Base-by-base conservation (phyloP, 2,797 vertebrate species). In the Melopsittacus undulatus region DNA sequence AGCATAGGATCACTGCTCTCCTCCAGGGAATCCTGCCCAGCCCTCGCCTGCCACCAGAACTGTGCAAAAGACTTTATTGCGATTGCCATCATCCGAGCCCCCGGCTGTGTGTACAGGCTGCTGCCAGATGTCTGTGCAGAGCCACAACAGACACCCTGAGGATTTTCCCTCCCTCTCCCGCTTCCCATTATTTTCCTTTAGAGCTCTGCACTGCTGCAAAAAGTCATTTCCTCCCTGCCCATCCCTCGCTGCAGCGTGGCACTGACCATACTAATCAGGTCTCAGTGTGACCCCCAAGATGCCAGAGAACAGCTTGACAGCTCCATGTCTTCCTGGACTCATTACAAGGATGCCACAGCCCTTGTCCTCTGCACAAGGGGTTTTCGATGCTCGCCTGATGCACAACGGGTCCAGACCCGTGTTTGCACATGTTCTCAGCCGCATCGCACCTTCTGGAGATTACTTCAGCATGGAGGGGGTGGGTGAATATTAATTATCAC, bases 401-500 rank as follows among this genome's bases (percentile, higher is more conserved):
- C 10, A 46, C 74, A 5, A 59, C 38, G 51, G 66, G 76, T 51
- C 77, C 7, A 0, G 83, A 34, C n/a, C 66, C 4, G 0, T 13
- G 78, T 63, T 83, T 23, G 2, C 52, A 56, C 52, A 22, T 23
- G 27, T 32, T 78, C 59, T 34, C 1, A 1, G 67, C 59, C 73
- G 38, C 30, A 68, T 89, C 67, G 0, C 91, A 57, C 78, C 74
- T 82, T 32, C 81, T 24, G 15, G 84, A 78, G 89, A 68, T 14
- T 70, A 52, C 29, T 48, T 21, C 18, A 5, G 19, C 0, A 0
- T 0, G 7, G 17, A 32, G 30, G 7, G 26, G 38, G 13, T 0
- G 13, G 42, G 2, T 17, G 74, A 77, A 11, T 89, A 10, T 92
- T 92, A 84, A 95, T 96, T 94, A 91, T 84, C 70, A 16, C 78